Conservation (phyloP, 2,113 vertebrate species). For the Acrocephalus kingi region DNA sequence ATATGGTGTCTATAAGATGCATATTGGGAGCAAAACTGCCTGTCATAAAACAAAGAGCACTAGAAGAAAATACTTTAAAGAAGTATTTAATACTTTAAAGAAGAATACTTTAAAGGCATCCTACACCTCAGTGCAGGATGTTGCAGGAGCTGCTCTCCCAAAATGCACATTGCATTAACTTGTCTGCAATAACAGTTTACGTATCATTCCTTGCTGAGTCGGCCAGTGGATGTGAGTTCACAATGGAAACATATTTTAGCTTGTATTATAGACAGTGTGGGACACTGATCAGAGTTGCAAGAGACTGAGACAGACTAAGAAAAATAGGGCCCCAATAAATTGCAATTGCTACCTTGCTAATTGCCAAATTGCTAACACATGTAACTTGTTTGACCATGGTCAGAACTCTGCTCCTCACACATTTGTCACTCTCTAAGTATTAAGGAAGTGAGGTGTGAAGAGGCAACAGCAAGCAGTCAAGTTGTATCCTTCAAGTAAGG, state of each 20-base stretch:
- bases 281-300: neutral
- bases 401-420: neutral
- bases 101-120: neutral
- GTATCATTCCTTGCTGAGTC: neutral
- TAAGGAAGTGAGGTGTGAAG: fast-evolving
- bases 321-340: neutral
- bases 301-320: neutral
- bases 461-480: neutral
- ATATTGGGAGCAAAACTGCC: neutral
- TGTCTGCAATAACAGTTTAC: neutral
- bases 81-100: too few relatives aligned
- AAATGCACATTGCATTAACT: neutral
- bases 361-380: neutral
- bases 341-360: neutral
- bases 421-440: neutral
- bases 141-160: neutral
- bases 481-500: neutral
- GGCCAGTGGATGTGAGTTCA: neutral
- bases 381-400: neutral
- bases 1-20: neutral
- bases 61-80: neutral
- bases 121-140: neutral
- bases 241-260: neutral
- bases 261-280: neutral
- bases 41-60: neutral